These are phyloP conservation scores for Gobionotothen gibberifrons DNA, from an alignment of 2,797 vertebrate species.

Conservation along the genomic window DNA sequence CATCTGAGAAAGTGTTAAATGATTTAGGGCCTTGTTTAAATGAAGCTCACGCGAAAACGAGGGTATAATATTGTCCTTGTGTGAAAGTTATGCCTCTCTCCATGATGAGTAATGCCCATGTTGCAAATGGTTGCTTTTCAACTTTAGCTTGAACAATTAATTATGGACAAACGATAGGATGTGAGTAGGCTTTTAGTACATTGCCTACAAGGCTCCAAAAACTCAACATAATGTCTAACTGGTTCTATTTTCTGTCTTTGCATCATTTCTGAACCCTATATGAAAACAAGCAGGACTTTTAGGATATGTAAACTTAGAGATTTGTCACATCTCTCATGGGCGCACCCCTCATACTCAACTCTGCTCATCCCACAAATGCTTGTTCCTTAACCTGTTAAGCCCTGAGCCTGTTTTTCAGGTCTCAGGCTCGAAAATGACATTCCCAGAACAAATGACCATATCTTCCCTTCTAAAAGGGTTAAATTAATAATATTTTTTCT, in stretches of 20 bases:
- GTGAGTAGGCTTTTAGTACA: neutral
- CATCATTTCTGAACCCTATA: slow-evolving; percentile 21
- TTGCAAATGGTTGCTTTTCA: slow-evolving; percentile 49
- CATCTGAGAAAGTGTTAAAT: slow-evolving; percentile 71
- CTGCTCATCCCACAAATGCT: too few species aligned
- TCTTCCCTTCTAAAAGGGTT: too few species aligned
- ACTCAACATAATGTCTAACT: neutral
- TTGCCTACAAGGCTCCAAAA: neutral
- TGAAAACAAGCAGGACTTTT: slow-evolving; percentile 35
- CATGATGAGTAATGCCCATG: slow-evolving; percentile 54
- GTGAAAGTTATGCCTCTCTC: slow-evolving; percentile 61
- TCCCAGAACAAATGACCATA: too few species aligned
- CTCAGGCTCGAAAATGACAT: too few species aligned
- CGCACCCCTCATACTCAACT: too few species aligned
- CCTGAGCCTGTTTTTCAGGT: too few species aligned
- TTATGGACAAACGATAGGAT: slow-evolving; percentile 43
- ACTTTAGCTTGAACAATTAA: slow-evolving; percentile 50
- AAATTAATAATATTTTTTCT: too few species aligned
- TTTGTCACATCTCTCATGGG: too few species aligned
- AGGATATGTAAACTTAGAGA: slow-evolving; percentile 3
- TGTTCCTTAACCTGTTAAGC: too few species aligned
- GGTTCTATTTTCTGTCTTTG: slow-evolving; percentile 1
- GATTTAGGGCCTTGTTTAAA: slow-evolving; percentile 75
- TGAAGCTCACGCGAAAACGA: slow-evolving; percentile 64
- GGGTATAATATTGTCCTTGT: slow-evolving; percentile 74